These are phyloP conservation scores for Drosophila nigrodunni DNA, from an alignment of 1,140 invertebrate genomes.

Conservation along the genomic window DNA sequence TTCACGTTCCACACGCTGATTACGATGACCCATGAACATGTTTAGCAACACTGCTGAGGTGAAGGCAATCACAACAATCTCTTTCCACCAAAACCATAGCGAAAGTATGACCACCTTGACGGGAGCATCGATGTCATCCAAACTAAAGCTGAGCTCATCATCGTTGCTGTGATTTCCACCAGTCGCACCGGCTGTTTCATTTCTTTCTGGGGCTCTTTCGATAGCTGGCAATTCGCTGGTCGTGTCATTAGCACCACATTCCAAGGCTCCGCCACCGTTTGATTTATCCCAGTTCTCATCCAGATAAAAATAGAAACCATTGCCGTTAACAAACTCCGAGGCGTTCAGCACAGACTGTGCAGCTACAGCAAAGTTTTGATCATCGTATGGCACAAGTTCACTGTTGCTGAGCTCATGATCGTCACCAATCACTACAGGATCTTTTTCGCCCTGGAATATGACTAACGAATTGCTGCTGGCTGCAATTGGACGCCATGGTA, in stretches of 20 bases:
- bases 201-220: slow-evolving; percentile 30
- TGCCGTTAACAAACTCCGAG: slow-evolving; percentile 90
- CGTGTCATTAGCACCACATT: slow-evolving; percentile 61
- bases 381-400: slow-evolving; percentile 75
- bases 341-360: slow-evolving; percentile 89
- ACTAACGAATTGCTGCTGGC: slow-evolving; percentile 83
- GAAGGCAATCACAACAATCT: slow-evolving; percentile 89
- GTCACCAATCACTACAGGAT: slow-evolving; percentile 41
- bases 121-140: slow-evolving; percentile 85
- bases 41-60: slow-evolving; percentile 88
- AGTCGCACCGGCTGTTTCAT: slow-evolving; percentile 18
- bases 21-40: slow-evolving; percentile 86
- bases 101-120: slow-evolving; percentile 88
- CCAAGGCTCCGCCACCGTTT: slow-evolving; percentile 19
- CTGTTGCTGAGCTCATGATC: slow-evolving; percentile 40
- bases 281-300: slow-evolving; percentile 75
- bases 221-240: slow-evolving; percentile 39
- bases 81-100: slow-evolving; percentile 94
- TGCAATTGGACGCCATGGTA: slow-evolving; percentile 90
- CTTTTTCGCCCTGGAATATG: slow-evolving; percentile 68
- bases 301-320: slow-evolving; percentile 89
- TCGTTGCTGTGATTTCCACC: slow-evolving; percentile 65
- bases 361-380: slow-evolving; percentile 84
- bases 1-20: slow-evolving; percentile 76
- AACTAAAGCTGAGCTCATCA: slow-evolving; percentile 73